Evolutionary conservation across 2,888 invertebrate species (phyloP).

Genomic region (Cheilosia pagana): DNA sequence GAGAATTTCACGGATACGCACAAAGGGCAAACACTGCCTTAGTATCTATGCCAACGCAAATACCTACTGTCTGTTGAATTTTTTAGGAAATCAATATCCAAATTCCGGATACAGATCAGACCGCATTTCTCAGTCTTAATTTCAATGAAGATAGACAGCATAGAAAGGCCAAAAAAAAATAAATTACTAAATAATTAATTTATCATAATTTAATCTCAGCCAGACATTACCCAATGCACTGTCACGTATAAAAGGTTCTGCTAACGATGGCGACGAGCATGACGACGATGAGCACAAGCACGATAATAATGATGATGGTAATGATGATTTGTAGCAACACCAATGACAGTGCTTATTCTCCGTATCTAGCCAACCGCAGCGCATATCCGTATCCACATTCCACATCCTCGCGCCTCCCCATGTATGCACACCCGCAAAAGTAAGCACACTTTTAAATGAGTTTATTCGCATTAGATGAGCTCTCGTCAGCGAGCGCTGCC

Average conservation of each 20-base stretch:
- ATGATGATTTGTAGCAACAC: constrained; percentile 30
- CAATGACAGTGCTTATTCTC: constrained; percentile 19
- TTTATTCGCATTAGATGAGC: constrained; percentile 45
- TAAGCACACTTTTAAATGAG: constrained; percentile 48
- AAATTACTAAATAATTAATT: constrained; percentile 34
- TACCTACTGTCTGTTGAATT: constrained; percentile 5
- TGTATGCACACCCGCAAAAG: neutral
- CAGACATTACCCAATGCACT: constrained; percentile 21
- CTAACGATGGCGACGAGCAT: constrained; percentile 37
- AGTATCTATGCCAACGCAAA: constrained; percentile 8
- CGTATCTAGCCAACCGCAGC: neutral
- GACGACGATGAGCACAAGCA: neutral
- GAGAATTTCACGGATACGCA: neutral
- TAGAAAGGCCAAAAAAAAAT: constrained; percentile 1
- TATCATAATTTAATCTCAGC: constrained; percentile 54
- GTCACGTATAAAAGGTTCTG: constrained; percentile 24
- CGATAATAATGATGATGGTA: neutral
- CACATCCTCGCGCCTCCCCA: neutral
- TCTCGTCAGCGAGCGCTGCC: neutral
- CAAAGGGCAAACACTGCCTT: constrained; percentile 15
- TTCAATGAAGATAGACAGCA: constrained; percentile 22
- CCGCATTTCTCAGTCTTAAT: constrained; percentile 36
- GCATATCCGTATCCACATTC: no score
- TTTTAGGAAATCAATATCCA: constrained; percentile 45
- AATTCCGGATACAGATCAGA: constrained; percentile 10